These are phyloP conservation scores for Leptosomus discolor DNA, from an alignment of 2,113 vertebrate genomes.

Conservation along the genomic window DNA sequence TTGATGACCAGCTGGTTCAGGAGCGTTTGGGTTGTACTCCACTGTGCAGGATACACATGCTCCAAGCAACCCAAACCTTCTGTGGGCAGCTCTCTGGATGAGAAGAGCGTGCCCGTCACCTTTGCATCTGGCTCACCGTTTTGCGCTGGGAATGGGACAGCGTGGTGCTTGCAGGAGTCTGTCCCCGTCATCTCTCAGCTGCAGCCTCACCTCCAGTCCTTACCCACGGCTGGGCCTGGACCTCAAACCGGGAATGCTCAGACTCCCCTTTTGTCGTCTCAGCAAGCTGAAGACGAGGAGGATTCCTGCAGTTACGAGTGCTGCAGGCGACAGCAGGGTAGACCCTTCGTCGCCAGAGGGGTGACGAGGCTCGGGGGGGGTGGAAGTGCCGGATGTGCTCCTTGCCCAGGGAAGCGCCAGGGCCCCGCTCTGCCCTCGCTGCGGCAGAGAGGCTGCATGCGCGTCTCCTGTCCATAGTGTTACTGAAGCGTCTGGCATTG, in stretches of 20 bases:
- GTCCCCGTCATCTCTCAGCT: background rate
- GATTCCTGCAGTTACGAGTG: background rate
- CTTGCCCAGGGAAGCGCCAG: background rate
- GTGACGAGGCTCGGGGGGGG: background rate
- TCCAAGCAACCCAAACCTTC: background rate
- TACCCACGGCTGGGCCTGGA: background rate
- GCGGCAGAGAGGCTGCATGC: fast-evolving
- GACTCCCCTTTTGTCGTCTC: background rate
- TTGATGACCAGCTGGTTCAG: background rate
- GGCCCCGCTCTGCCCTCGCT: background rate
- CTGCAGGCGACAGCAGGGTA: background rate
- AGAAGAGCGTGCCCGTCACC: background rate
- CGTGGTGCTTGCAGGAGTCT: background rate
- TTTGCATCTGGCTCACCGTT: background rate
- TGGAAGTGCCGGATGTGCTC: background rate
- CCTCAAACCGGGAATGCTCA: background rate
- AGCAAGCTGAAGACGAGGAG: background rate
- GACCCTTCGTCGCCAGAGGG: background rate
- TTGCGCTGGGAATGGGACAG: background rate
- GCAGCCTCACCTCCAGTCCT: background rate
- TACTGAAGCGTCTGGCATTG: background rate
- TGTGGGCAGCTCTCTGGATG: background rate
- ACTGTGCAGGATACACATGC: background rate
- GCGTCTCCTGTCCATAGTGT: fast-evolving
- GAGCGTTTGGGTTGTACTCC: background rate